Evolutionary conservation across 2,888 invertebrate species (phyloP), one percentile per base, ranked within the genome.

Genomic region (Camptogramma bilineatum): DNA sequence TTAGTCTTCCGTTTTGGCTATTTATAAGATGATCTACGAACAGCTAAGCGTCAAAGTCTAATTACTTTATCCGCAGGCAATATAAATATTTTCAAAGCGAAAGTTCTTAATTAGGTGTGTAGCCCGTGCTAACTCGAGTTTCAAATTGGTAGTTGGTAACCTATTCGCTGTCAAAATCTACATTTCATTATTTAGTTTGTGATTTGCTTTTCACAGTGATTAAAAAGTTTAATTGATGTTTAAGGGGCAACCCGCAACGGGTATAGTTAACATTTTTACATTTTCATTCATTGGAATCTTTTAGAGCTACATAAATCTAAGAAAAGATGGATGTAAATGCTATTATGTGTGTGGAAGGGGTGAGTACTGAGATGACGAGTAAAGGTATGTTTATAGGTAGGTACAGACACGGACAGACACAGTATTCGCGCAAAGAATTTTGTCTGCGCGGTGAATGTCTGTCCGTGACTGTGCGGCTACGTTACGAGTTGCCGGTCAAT

Each of bases 71-170:
- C 17, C 31, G 51, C 31, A 9, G 17, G 31, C 50, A 8, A 9
- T 1, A 18, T 48, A 10, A 8, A 48, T 44, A 21, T 21, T 48
- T 51, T 17, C 51, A 51, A 16, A 51, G 31, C 31, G 51, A 31
- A 51, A 51, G 31, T 51, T 51, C 28, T 51, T 51, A 51, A 51
- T 51, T 51, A 17, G 44, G 44, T 3, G 16, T 21, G n/a, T 3
- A 13, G 28, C 10, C 31, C 4, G n/a, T 31, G 31, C 28, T 18
- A 51, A 51, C 31, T 51, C 28, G 51, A 10, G 31, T 31, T 31
- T 2, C 17, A 51, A 31, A 51, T 51, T 51, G 17, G 51, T 16
- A 31, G 51, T 17, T 8, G 24, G 16, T n/a, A 42, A n/a, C 42
- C 0, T 39, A 39, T 17, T 44, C 1, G 44, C 44, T 44, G 17